phyloP scores from a whole-genome alignment of 2,888 invertebrate genomes.

The Ophraella communa region DNA sequence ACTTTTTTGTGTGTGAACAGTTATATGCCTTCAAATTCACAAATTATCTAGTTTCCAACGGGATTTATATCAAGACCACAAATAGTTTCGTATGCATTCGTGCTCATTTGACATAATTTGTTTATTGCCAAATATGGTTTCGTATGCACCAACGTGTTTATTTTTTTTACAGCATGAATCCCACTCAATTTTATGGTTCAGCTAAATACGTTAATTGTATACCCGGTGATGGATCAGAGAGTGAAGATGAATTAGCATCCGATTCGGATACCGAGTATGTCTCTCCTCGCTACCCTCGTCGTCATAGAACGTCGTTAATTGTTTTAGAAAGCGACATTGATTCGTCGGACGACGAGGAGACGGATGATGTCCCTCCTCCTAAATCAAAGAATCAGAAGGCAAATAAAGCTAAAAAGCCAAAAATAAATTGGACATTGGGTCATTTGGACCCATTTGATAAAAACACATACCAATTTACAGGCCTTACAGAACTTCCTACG shows the following conservation, averaged over 20 bases:
- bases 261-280: background rate
- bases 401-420: background rate
- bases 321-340: background rate
- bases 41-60: background rate
- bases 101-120: background rate
- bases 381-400: background rate
- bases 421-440: background rate
- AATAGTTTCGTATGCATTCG: background rate
- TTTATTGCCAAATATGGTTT: no score
- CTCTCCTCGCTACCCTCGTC: background rate
- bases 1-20: no score
- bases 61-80: background rate
- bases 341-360: background rate
- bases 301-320: no score
- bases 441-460: conserved; percentile 1
- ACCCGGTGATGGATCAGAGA: background rate
- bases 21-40: no score
- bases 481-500: background rate
- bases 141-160: no score
- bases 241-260: background rate
- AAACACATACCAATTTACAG: conserved; percentile 5
- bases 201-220: no score
- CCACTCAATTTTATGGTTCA: no score
- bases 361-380: background rate
- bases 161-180: no score